Evolutionary conservation across 2,113 vertebrate genomes (phyloP).

Genomic region (Indri indri): DNA sequence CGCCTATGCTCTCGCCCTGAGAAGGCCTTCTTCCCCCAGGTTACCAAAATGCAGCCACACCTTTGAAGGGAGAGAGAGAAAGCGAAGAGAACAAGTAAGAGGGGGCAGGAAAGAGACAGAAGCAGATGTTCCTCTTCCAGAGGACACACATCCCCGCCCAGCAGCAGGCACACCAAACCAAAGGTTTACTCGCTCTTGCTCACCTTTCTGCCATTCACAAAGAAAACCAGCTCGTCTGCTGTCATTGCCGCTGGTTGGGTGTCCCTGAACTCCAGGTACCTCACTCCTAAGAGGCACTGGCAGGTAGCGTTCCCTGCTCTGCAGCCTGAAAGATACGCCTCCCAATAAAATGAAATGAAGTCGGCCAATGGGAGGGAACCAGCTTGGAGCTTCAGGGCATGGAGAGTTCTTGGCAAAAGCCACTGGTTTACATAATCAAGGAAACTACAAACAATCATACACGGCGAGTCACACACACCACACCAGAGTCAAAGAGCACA

Average conservation of each 20-base stretch:
- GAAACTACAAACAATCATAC: neutral
- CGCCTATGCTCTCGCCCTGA: neutral
- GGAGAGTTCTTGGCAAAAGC: slow-evolving; percentile 57
- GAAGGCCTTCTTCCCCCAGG: neutral
- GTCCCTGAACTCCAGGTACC: neutral
- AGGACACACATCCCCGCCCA: neutral
- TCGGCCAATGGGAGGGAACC: slow-evolving; percentile 28
- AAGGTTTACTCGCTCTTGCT: slow-evolving; percentile 48
- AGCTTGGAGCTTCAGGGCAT: neutral
- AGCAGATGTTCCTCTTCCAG: neutral
- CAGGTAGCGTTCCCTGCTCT: neutral
- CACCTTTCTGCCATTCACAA: slow-evolving; percentile 98
- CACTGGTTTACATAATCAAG: slow-evolving; percentile 55
- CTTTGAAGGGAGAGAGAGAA: neutral
- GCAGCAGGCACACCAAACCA: neutral
- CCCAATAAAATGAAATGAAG: slow-evolving; percentile 30
- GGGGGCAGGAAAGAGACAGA: neutral
- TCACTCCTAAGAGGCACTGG: neutral
- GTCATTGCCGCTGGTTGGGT: slow-evolving; percentile 29
- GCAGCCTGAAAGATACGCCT: slow-evolving; percentile 39
- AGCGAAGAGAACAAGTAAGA: neutral
- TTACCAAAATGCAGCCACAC: neutral
- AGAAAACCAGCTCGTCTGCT: slow-evolving; percentile 91
- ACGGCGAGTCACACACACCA: neutral
- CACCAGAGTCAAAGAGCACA: neutral